Base-by-base conservation (phyloP, 2,113 vertebrate genomes). In the Mesoclemmys tuberculata region DNA sequence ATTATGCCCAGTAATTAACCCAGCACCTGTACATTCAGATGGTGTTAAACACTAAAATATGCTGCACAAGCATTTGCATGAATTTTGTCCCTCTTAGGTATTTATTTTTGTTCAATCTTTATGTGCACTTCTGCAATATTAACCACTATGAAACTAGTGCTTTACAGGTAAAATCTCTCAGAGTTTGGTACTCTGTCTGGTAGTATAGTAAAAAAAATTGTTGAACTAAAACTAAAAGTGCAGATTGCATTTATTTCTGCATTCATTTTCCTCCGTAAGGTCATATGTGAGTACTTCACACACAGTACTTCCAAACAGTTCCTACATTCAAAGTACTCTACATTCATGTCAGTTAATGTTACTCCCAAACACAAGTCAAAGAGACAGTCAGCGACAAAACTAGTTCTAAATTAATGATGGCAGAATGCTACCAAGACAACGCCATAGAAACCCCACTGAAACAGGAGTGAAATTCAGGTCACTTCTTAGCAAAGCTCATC, bases 401-500 rank as follows among this genome's bases (percentile, higher is more conserved):
- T 96, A 97, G 91, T 97, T 98, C 98, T 98, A 97, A 96, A 95
- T 95, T 97, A 96, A 97, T 96, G 97, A 97, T 3, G 44, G 98
- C 97, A 97, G 96, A 96, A 98, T 94, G 97, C 97, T 97, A 97
- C 97, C 85, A 61, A 97, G 97, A 98, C 96, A 96, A 97, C 94
- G 88, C 98, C 98, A 96, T 87, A 96, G 96, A 97, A 96, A 97
- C 96, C 96, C 97, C 96, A 95, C 93, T 95, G 96, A 97, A 96
- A 97, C 91, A 95, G 97, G 97, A 96, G 97, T 93, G 91, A 97
- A 95, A 97, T 92, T 98, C 97, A 97, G 97, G 98, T 97, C 94
- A 94, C 97, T 97, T 97, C 96, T 91, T 97, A 98, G 97, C 96
- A 97, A 97, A 98, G 98, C 97, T 97, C 97, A 97, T 98, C 97